Percentiles rank a stretch among this genome's conserved stretches.
Evolutionary conservation across 2,113 vertebrate species (phyloP).

Genomic region (Morone chrysops): DNA sequence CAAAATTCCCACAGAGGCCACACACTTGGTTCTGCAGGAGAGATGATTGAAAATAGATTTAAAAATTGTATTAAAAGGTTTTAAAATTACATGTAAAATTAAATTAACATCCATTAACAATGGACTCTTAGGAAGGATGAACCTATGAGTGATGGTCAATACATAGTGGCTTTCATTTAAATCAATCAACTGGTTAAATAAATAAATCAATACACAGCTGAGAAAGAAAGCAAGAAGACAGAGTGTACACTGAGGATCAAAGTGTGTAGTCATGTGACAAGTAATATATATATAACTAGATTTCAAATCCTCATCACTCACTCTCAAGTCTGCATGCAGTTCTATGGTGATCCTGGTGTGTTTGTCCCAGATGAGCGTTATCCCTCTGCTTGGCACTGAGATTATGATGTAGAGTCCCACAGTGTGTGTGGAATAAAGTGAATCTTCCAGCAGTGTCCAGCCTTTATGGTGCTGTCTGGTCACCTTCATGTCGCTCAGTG

Average conservation of each 20-base stretch:
- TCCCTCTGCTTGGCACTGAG: conserved; percentile 74
- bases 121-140: neutral
- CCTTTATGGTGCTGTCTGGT: conserved; percentile 8
- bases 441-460: conserved; percentile 21
- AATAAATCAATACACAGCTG: neutral
- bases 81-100: neutral
- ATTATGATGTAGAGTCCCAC: conserved; percentile 87
- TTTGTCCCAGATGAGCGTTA: conserved; percentile 89
- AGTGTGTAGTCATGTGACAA: neutral
- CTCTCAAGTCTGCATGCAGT: conserved; percentile 81
- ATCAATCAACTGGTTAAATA: neutral
- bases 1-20: conserved; percentile 91
- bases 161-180: neutral
- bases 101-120: neutral
- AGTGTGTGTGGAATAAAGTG: conserved; percentile 80
- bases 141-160: neutral
- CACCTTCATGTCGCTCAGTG: conserved; percentile 75
- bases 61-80: neutral
- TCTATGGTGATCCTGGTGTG: conserved; percentile 85
- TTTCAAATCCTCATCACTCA: conserved; percentile 59
- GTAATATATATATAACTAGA: neutral
- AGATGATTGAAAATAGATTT: neutral
- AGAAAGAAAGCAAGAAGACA: neutral
- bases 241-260: neutral
- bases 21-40: conserved; percentile 83